Conservation (phyloP, 2,797 vertebrate genomes). For the Xenentodon cancila region DNA sequence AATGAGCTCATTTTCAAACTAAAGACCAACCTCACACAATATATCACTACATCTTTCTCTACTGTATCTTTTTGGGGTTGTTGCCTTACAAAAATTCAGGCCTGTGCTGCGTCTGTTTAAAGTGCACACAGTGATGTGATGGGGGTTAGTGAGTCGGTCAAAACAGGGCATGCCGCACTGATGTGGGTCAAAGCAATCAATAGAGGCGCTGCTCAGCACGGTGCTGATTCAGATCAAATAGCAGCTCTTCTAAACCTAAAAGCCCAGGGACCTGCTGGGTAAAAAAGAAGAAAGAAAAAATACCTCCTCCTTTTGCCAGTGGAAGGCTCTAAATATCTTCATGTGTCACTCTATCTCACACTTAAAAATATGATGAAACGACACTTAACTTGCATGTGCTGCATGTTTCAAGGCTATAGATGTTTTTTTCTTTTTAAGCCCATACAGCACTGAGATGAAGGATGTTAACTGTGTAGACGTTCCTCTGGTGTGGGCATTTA, state of each 20-base stretch:
- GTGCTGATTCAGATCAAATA: slow-evolving; percentile 58
- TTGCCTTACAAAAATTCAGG: slow-evolving; percentile 6
- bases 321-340: slow-evolving; percentile 3
- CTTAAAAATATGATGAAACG: slow-evolving; percentile 22
- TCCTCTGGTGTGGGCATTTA: slow-evolving; percentile 16
- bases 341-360: neutral
- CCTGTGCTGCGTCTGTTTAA: slow-evolving; percentile 15
- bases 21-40: neutral
- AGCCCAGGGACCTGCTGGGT: slow-evolving; percentile 1
- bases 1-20: slow-evolving; percentile 6
- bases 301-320: too few relatives aligned
- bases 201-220: slow-evolving; percentile 38
- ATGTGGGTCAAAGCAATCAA: slow-evolving; percentile 72
- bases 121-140: slow-evolving; percentile 31
- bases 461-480: neutral
- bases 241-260: slow-evolving; percentile 42
- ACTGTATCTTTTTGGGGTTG: neutral
- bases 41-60: neutral
- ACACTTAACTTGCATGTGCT: slow-evolving; percentile 9
- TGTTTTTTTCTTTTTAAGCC: slow-evolving; percentile 1
- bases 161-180: slow-evolving; percentile 16
- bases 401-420: neutral
- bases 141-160: slow-evolving; percentile 47
- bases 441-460: slow-evolving; percentile 4
- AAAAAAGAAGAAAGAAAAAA: slow-evolving; percentile 10